Evolutionary conservation across 2,113 vertebrate genomes (phyloP), one percentile per base, ranked within the genome.

Genomic region (Clarias batrachus): DNA sequence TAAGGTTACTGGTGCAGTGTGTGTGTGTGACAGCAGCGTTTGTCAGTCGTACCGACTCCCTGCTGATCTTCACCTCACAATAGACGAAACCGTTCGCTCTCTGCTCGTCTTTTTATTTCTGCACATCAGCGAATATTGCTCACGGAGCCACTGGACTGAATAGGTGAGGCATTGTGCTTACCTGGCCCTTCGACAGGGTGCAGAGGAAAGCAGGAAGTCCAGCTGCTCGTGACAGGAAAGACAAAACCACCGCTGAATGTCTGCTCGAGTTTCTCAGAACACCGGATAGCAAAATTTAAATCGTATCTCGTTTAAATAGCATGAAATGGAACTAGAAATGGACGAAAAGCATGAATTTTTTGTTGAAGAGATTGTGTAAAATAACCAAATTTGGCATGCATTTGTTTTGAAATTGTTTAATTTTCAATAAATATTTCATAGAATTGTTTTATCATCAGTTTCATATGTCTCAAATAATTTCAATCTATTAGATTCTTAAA

Each of bases 1-100:
- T 88, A 17, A 80, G 89, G 14, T 68, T 60, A 3, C 8, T 57
- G 89, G 73, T 30, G 81, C 52, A 68, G 33, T 14, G 91, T 89
- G 92, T 95, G 94, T 88, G 83, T 89, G 83, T 95, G 95, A 94
- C 94, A 93, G 93, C 86, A 87, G 88, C 70, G 3, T 30, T 77
- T 60, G n/a, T 63, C 57, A 13, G 59, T 63, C 66, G 17, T 33
- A 33, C 81, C 65, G n/a, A 57, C 30, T 6, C 81, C 83, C 70
- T 33, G 54, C 63, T 25, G 80, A 73, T 68, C 57, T 74, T n/a
- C 59, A 81, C 21, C 59, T 81, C 11, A 48, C 0, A 62, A 41
- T 7, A 41, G 56, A 66, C 37, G 25, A 48, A 1, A 30, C 48
- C 10, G 33, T 71, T 30, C 1, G 16, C 27, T 66, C 79, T 65